A percentile compares a stretch with the other conserved stretches of the same genome.
These are phyloP conservation scores for Invenusta paracnida DNA, from an alignment of 2,888 invertebrate species.

Conservation along the genomic window DNA sequence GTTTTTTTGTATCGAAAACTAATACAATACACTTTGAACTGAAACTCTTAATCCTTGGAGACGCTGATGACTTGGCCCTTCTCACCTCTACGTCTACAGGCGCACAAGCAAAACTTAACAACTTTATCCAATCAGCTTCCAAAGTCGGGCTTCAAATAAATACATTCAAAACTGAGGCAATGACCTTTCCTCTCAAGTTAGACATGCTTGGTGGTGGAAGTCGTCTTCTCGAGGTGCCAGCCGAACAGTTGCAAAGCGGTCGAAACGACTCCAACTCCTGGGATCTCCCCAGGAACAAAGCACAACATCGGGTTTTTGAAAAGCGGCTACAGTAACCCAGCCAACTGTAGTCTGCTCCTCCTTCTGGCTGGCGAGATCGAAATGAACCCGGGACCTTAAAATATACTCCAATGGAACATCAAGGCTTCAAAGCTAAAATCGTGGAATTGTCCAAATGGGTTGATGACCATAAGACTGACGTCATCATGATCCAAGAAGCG, in stretches of 20 bases:
- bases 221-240: not conserved
- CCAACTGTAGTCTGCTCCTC: not conserved
- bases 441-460: not conserved
- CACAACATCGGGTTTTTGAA: not conserved
- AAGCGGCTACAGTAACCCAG: slow-evolving; percentile 6
- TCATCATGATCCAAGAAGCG: not conserved
- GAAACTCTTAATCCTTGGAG: too few relatives aligned
- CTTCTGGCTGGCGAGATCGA: slow-evolving; percentile 2
- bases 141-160: too few relatives aligned
- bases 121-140: too few relatives aligned
- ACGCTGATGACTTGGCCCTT: too few relatives aligned
- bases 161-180: too few relatives aligned
- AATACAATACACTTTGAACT: too few relatives aligned
- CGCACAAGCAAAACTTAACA: too few relatives aligned
- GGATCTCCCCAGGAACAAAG: not conserved
- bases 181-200: too few relatives aligned
- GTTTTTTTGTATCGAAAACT: too few relatives aligned
- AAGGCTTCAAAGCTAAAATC: not conserved
- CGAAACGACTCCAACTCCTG: not conserved
- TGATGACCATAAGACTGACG: not conserved
- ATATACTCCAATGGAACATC: slow-evolving; percentile 17
- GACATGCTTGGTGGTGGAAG: slow-evolving; percentile 25
- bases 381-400: not conserved
- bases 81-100: too few relatives aligned
- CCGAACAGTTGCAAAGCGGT: not conserved